Conservation (phyloP, 1,140 invertebrate genomes). For the Drosophila rhopaloa region DNA sequence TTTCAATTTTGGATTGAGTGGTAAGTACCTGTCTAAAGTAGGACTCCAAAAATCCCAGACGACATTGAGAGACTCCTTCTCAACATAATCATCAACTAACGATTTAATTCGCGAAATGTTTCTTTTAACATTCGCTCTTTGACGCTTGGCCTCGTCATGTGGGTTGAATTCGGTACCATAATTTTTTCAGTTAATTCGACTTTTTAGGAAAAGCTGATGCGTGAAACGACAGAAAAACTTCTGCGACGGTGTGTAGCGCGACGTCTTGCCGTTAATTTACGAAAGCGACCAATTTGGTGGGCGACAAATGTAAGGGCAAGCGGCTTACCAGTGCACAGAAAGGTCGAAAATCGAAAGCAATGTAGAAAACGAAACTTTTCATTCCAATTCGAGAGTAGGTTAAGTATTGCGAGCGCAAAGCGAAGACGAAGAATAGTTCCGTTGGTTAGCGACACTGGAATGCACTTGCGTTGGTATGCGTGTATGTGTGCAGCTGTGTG, state of each 20-base stretch:
- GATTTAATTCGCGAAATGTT: background rate
- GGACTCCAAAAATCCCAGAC: background rate
- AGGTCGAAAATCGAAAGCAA: background rate
- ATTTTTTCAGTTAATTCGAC: background rate
- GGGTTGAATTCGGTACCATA: background rate
- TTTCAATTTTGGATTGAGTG: background rate
- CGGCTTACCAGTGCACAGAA: background rate
- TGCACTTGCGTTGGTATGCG: no score
- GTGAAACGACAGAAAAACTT: background rate
- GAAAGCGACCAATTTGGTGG: background rate
- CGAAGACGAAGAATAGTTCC: no score
- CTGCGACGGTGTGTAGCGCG: background rate
- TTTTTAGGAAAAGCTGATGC: background rate
- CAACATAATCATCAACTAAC: background rate
- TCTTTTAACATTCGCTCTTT: background rate
- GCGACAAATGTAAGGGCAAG: background rate
- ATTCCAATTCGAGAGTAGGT: background rate
- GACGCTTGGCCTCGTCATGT: background rate
- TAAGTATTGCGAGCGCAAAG: background rate
- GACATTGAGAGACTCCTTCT: background rate
- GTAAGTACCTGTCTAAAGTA: background rate
- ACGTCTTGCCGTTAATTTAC: background rate
- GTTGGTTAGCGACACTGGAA: no score
- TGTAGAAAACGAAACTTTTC: background rate
- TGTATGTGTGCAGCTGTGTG: no score